Evolutionary conservation across 1,140 invertebrate species (phyloP).

Genomic region (Lethrus apterus): DNA sequence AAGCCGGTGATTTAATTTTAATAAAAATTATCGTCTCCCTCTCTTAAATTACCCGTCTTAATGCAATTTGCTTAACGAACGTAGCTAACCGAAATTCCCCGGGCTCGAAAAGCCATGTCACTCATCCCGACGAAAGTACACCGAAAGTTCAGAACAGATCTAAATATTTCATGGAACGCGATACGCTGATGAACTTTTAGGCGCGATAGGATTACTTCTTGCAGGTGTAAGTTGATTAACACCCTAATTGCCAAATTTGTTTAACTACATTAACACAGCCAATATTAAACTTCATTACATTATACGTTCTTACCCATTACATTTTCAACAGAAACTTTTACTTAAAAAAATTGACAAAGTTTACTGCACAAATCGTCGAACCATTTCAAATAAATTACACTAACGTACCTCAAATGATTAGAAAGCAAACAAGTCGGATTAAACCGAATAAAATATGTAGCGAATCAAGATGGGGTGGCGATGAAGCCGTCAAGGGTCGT

Average conservation of each 20-base stretch:
- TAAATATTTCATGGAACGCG: conserved; percentile 21
- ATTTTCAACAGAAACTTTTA: too few species aligned
- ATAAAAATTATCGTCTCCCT: conserved; percentile 22
- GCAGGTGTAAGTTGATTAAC: conserved; percentile 21
- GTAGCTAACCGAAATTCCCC: conserved; percentile 24
- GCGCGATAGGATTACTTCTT: conserved; percentile 16
- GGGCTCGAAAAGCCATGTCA: too few species aligned
- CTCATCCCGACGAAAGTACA: conserved; percentile 19
- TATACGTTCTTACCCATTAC: too few species aligned
- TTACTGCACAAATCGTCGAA: too few species aligned
- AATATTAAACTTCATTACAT: too few species aligned
- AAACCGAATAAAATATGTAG: conserved; percentile 24
- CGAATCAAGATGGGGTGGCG: conserved; percentile 21
- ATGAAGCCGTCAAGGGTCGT: conserved; percentile 26
- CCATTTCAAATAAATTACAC: too few species aligned
- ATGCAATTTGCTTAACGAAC: conserved; percentile 22
- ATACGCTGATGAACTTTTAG: conserved; percentile 18
- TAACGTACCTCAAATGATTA: conserved; percentile 16
- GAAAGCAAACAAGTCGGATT: conserved; percentile 17
- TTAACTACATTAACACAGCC: conserved; percentile 22
- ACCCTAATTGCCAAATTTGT: conserved; percentile 23
- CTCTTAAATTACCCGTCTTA: conserved; percentile 18
- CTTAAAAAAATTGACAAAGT: too few species aligned
- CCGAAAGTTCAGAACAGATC: too few species aligned
- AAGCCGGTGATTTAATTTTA: conserved; percentile 23